phyloP scores from a whole-genome alignment of 1,140 invertebrate genomes.

The Brachionus rubens region DNA sequence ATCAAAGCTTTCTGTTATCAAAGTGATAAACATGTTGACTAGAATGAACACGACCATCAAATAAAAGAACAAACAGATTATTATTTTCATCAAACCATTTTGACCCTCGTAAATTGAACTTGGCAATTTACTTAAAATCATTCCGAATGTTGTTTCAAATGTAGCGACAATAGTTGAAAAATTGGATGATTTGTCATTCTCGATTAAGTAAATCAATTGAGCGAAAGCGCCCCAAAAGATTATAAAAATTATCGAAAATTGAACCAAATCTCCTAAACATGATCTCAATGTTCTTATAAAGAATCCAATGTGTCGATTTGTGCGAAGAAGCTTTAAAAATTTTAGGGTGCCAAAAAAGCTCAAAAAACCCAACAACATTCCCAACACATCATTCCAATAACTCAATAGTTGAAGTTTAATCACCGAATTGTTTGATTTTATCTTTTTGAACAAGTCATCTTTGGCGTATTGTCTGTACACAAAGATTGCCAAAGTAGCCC shows the following conservation, averaged over 20 bases:
- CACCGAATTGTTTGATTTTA: constrained; percentile 61
- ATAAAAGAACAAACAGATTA: neutral
- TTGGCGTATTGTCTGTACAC: no score
- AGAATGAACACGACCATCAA: neutral
- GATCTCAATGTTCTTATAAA: neutral
- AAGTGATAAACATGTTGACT: constrained; percentile 4
- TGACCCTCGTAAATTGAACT: neutral
- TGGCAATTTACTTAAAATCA: constrained; percentile 12
- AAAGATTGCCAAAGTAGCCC: no score
- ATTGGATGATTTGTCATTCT: neutral
- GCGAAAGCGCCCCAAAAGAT: constrained; percentile 4
- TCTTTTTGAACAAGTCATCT: no score
- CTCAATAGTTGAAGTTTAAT: constrained; percentile 51
- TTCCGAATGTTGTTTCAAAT: constrained; percentile 2
- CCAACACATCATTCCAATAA: constrained; percentile 23
- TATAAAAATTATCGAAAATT: neutral
- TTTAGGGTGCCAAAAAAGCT: constrained; percentile 1
- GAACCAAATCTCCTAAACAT: neutral
- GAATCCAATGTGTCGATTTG: neutral
- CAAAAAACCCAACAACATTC: constrained; percentile 6
- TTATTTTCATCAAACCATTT: neutral
- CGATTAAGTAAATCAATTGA: neutral
- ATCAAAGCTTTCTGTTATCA: neutral
- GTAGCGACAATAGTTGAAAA: constrained; percentile 19
- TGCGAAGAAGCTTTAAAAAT: constrained; percentile 18